phyloP scores from a whole-genome alignment of 2,113 vertebrate species.

The Cheilinus undulatus region DNA sequence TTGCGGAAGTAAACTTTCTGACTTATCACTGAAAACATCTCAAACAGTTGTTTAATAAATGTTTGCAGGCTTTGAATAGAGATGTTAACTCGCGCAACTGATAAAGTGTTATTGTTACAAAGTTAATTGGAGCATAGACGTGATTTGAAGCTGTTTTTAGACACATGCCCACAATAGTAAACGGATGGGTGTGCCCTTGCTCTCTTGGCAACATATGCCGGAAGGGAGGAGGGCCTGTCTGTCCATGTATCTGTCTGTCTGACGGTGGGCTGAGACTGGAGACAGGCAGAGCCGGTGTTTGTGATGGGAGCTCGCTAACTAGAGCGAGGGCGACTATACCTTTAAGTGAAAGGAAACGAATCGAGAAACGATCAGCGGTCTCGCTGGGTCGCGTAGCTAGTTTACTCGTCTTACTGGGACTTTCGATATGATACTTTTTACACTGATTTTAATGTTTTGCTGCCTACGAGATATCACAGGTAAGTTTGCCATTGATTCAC shows the following conservation, averaged over 20 bases:
- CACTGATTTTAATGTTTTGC: constrained; percentile 70
- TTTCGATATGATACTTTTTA: constrained; percentile 75
- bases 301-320: constrained; percentile 61
- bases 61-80: not conserved
- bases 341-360: constrained; percentile 76
- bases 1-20: constrained; percentile 12
- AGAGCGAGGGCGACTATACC: constrained; percentile 66
- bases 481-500: constrained; percentile 59
- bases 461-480: constrained; percentile 69
- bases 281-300: constrained; percentile 52
- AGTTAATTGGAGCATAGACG: not conserved
- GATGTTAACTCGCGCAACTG: too few relatives aligned
- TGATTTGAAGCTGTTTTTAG: not conserved
- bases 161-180: not conserved
- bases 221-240: constrained; percentile 62
- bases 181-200: constrained; percentile 40
- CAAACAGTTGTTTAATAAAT: not conserved
- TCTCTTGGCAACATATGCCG: constrained; percentile 14
- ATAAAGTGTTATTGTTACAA: not conserved
- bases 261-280: constrained; percentile 37
- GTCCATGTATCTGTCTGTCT: constrained; percentile 7
- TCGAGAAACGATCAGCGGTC: constrained; percentile 46
- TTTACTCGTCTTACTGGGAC: constrained; percentile 41
- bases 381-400: constrained; percentile 35
- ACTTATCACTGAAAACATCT: not conserved